Base-by-base conservation (phyloP, 2,888 invertebrate species). In the Isoperla grammatica region DNA sequence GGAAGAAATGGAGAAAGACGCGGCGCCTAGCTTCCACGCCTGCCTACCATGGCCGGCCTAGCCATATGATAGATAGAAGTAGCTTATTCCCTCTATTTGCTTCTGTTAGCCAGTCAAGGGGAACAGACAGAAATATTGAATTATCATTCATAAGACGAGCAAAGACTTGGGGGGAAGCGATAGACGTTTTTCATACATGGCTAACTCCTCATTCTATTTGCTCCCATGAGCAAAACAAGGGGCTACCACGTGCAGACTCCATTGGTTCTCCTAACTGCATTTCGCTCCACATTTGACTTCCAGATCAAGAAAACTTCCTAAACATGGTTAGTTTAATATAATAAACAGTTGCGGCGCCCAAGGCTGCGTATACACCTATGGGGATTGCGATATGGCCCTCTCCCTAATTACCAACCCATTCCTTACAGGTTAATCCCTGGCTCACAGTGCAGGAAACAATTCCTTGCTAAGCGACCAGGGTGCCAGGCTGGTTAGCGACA, bases 41-140 rank as follows among this genome's bases (percentile, higher is more conserved):
- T n/a, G n/a, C n/a, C n/a, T n/a, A n/a, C n/a, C n/a, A n/a, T n/a
- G 40, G 15, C 40, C 15, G 40, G 40, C 40, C 4, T 40, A 22
- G 22, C 48, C 48, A 22, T 48, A 48, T 48, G 48, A 22, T 22
- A 48, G 48, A 17, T 48, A 48, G 19, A 48, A 48, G 20, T 22
- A 20, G 19, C 48, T 48, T 48, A 48, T 48, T 22, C 48, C 48
- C 48, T 48, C 48, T 48, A 48, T 48, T 48, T 48, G 48, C 48
- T 48, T n/a, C 48, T 48, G 48, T 19, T 48, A 48, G 48, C 22
- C 22, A 48, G 23, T 22, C n/a, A 22, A 13, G 48, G 48, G 48
- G 23, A 48, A 48, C 48, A 20, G 48, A 48, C 48, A 48, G 48
- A 48, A 48, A 48, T 48, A 48, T 48, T 48, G 48, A 48, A 48